A percentile compares a stretch with the other conserved stretches of the same genome.
phyloP scores from a whole-genome alignment of 1,140 invertebrate genomes.

The Aphaenogaster rudis region DNA sequence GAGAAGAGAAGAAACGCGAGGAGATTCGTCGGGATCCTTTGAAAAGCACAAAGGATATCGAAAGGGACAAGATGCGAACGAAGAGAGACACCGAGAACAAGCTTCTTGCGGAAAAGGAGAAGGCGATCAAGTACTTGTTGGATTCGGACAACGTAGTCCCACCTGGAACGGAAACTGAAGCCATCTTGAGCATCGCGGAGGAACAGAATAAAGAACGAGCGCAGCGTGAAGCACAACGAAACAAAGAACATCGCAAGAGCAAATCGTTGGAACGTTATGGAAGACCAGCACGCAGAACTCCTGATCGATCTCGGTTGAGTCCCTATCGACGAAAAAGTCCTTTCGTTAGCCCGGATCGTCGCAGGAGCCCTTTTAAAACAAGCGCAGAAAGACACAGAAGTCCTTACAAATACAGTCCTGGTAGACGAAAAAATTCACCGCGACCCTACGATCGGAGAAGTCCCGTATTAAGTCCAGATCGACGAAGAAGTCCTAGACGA shows the following conservation, averaged over 20 bases:
- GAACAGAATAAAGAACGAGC: conserved; percentile 77
- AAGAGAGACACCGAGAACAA: conserved; percentile 84
- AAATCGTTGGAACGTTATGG: conserved; percentile 70
- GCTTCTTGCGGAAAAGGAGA: conserved; percentile 85
- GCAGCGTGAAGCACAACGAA: conserved; percentile 66
- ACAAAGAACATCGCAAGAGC: conserved; percentile 75
- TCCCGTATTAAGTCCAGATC: conserved; percentile 78
- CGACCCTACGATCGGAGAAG: conserved; percentile 74
- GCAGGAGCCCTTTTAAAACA: conserved; percentile 71
- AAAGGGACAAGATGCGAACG: conserved; percentile 83
- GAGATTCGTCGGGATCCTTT: conserved; percentile 81
- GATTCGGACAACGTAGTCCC: conserved; percentile 86
- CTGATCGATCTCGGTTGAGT: conserved; percentile 75
- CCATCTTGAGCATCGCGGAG: conserved; percentile 82
- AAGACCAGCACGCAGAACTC: conserved; percentile 77
- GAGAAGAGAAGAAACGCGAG: conserved; percentile 81
- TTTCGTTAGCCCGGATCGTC: conserved; percentile 69
- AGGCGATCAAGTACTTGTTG: conserved; percentile 84
- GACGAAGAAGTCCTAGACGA: conserved; percentile 77
- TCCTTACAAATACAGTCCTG: conserved; percentile 75
- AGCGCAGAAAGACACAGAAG: conserved; percentile 70
- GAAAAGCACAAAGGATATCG: conserved; percentile 85
- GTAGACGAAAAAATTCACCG: conserved; percentile 66
- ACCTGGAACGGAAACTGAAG: conserved; percentile 85
- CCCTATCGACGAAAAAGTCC: conserved; percentile 79